Conservation (phyloP, 1,140 invertebrate genomes). For the Camponotus vicinus region DNA sequence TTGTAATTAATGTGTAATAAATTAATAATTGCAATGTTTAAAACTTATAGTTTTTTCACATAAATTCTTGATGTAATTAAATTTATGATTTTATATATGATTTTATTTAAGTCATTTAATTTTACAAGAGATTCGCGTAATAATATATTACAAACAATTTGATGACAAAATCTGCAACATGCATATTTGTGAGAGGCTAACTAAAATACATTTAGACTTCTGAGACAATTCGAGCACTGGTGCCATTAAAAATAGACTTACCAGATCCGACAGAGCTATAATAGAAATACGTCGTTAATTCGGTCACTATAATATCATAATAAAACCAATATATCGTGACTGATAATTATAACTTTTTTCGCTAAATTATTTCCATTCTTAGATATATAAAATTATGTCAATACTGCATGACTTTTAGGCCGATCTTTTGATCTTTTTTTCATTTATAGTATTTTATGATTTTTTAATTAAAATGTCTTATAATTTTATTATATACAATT, state of each 20-base stretch:
- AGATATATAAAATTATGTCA: slow-evolving; percentile 1
- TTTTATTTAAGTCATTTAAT: slow-evolving; percentile 5
- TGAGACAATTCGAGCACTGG: slow-evolving; percentile 39
- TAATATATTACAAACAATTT: neutral
- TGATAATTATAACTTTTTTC: neutral
- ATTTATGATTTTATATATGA: neutral
- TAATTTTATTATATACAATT: slow-evolving; percentile 4
- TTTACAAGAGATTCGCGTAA: neutral
- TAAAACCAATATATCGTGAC: neutral
- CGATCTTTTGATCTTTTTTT: neutral
- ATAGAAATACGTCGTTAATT: slow-evolving; percentile 20
- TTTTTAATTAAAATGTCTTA: neutral
- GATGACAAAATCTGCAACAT: slow-evolving; percentile 7
- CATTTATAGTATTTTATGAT: neutral
- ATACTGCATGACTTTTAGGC: neutral
- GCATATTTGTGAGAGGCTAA: slow-evolving; percentile 7
- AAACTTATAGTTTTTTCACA: neutral
- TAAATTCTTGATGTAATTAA: neutral
- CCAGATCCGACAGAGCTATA: neutral
- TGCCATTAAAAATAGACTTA: slow-evolving; percentile 62
- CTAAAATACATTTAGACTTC: slow-evolving; percentile 38
- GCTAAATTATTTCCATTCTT: neutral
- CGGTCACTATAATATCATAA: neutral
- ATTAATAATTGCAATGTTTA: slow-evolving; percentile 5
- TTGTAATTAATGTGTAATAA: neutral